Conservation (phyloP, 2,113 vertebrate species). For the Ginglymostoma cirratum region DNA sequence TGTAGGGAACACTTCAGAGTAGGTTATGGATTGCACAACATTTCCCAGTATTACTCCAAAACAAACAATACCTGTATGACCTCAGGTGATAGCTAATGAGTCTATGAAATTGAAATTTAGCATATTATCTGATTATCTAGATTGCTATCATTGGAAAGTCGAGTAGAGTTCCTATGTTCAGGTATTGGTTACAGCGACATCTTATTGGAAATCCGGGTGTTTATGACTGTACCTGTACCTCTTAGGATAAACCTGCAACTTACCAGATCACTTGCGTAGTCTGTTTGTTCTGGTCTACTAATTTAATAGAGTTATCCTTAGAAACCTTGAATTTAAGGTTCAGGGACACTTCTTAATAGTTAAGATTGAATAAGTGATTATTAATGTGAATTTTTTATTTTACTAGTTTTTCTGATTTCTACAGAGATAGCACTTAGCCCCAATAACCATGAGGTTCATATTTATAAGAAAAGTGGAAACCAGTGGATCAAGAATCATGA, state of each 20-base stretch:
- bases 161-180: neutral
- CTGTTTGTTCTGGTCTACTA: neutral
- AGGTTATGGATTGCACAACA: no score
- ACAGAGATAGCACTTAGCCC: conserved; percentile 96
- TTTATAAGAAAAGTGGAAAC: conserved; percentile 93
- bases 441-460: conserved; percentile 98
- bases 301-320: neutral
- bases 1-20: no score
- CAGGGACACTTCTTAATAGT: neutral
- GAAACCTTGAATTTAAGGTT: neutral
- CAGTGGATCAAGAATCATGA: conserved; percentile 95
- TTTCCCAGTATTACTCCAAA: no score
- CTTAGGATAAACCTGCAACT: neutral
- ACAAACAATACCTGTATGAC: no score
- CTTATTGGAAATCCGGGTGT: neutral
- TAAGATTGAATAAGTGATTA: neutral
- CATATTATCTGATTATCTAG: neutral
- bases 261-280: neutral
- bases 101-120: neutral
- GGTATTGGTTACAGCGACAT: neutral
- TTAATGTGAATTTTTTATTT: neutral
- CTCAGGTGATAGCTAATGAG: no score
- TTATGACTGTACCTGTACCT: neutral
- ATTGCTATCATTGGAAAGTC: neutral
- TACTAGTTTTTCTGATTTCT: conserved; percentile 15